Percentiles rank a stretch among this genome's conserved stretches.
These are phyloP conservation scores for Phrynosoma blainvillii DNA, from an alignment of 2,113 vertebrate genomes.

Conservation along the genomic window DNA sequence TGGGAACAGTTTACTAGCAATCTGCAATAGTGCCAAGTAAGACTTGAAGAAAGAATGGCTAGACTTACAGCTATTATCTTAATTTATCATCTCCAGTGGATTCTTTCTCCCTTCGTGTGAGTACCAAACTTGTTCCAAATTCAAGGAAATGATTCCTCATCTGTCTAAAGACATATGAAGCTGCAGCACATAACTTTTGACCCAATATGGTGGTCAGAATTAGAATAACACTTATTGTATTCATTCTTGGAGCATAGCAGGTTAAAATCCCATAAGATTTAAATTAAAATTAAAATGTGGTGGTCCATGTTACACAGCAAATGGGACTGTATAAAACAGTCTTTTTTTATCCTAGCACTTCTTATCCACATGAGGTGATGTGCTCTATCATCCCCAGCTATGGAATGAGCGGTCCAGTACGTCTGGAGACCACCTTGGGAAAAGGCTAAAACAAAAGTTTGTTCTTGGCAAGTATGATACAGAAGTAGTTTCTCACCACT, in stretches of 20 bases:
- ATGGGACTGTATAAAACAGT: background rate
- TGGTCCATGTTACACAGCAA: background rate
- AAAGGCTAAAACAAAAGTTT: too few relatives aligned
- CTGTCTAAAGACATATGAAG: background rate
- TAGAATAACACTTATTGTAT: too few relatives aligned
- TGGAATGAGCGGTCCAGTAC: too few relatives aligned
- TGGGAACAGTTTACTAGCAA: constrained; percentile 46
- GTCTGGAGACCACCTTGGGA: too few relatives aligned
- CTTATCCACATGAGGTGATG: too few relatives aligned
- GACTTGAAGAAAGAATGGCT: constrained; percentile 40
- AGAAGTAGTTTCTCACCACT: too few relatives aligned
- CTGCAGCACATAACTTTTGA: background rate
- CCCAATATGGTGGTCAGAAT: too few relatives aligned
- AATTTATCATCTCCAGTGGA: background rate
- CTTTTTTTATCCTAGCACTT: too few relatives aligned
- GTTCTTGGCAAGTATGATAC: too few relatives aligned
- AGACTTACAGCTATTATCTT: constrained; percentile 13
- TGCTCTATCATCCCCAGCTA: too few relatives aligned
- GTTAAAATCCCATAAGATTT: too few relatives aligned
- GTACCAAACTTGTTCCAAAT: background rate
- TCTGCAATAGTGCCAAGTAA: constrained; percentile 34
- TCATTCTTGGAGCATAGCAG: too few relatives aligned
- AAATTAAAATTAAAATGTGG: background rate
- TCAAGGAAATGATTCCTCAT: background rate
- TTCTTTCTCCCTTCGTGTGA: background rate